A percentile compares a stretch with the other conserved stretches of the same genome.
phyloP scores from a whole-genome alignment of 2,113 vertebrate species.

The Lepisosteus oculatus region DNA sequence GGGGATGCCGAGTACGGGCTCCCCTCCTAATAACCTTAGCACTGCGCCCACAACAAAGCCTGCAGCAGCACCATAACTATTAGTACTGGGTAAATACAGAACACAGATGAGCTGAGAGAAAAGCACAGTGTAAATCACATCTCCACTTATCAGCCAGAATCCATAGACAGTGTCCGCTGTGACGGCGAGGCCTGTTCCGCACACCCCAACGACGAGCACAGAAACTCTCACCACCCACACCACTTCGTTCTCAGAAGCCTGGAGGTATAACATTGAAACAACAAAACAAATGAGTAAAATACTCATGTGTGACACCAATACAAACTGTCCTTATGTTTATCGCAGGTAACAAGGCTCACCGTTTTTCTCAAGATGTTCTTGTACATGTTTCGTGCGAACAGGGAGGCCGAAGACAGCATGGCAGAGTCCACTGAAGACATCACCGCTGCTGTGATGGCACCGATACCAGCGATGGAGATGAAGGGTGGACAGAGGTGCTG shows the following conservation, averaged over 20 bases:
- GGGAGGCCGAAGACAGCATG: slow-evolving; percentile 57
- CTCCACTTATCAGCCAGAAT: slow-evolving; percentile 76
- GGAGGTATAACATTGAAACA: slow-evolving; percentile 25
- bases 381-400: slow-evolving; percentile 56
- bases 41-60: no score
- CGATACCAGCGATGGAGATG: slow-evolving; percentile 48
- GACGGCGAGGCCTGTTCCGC: slow-evolving; percentile 64
- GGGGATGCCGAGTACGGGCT: no score
- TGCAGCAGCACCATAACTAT: no score
- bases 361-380: slow-evolving; percentile 56
- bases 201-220: slow-evolving; percentile 61
- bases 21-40: no score
- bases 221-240: slow-evolving; percentile 71
- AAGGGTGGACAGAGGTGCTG: slow-evolving; percentile 47
- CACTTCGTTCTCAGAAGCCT: slow-evolving; percentile 74
- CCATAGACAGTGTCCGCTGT: slow-evolving; percentile 68
- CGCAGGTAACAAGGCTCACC: slow-evolving; percentile 21
- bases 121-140: slow-evolving; percentile 74
- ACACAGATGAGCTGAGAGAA: slow-evolving; percentile 65
- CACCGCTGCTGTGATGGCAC: slow-evolving; percentile 60
- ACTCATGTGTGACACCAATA: no score
- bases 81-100: no score
- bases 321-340: no score
- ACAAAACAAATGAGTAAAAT: not conserved
- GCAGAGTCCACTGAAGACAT: slow-evolving; percentile 66